Percentiles rank a stretch among this genome's conserved stretches.
Conservation (phyloP, 2,797 vertebrate species). For the Pygocentrus nattereri region DNA sequence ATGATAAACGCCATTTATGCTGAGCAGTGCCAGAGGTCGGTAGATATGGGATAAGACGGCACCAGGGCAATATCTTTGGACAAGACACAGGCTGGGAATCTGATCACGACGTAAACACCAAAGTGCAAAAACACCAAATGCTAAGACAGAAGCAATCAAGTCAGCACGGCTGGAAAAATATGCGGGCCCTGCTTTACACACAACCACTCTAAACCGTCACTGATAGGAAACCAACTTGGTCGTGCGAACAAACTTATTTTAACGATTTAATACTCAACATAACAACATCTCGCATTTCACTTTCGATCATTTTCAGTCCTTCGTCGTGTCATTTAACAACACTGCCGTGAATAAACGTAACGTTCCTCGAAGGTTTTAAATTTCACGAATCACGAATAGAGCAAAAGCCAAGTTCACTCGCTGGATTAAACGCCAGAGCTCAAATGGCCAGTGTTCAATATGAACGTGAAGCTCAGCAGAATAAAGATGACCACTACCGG, state of each 20-base stretch:
- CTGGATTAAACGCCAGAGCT: neutral
- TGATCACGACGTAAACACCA: neutral
- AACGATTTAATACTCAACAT: neutral
- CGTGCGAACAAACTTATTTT: slow-evolving; percentile 11
- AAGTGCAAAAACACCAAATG: neutral
- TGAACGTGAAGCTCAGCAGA: neutral
- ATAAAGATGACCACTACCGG: neutral
- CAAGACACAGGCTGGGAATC: neutral
- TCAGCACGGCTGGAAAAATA: neutral
- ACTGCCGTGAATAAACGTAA: neutral
- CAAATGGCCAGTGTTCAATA: too few species aligned
- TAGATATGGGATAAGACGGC: neutral
- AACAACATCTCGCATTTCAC: neutral
- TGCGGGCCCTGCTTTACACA: slow-evolving; percentile 19
- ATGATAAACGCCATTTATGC: neutral
- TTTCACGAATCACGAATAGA: too few species aligned
- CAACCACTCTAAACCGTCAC: neutral
- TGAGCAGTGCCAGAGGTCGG: slow-evolving; percentile 20
- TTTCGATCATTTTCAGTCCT: neutral
- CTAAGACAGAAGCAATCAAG: neutral
- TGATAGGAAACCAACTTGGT: slow-evolving; percentile 14
- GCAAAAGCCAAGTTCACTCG: too few species aligned
- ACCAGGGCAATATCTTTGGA: neutral
- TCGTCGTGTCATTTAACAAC: neutral
- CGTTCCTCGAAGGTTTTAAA: too few species aligned